These are phyloP conservation scores for Rhingia rostrata DNA, from an alignment of 2,888 invertebrate species.

Conservation along the genomic window DNA sequence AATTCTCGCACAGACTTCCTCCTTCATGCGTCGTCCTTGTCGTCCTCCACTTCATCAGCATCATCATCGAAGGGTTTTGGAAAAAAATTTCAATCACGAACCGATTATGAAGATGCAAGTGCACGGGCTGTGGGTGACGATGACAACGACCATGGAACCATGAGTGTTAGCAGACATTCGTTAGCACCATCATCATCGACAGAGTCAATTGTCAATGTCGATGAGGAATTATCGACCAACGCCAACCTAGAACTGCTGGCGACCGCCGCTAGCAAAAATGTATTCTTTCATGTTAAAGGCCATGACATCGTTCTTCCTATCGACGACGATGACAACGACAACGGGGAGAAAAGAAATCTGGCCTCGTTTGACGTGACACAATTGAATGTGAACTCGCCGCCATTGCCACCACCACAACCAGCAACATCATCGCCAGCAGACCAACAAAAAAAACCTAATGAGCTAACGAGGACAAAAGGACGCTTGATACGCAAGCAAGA, in stretches of 20 bases:
- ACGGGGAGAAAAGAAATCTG: conserved; percentile 24
- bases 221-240: conserved; percentile 56
- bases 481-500: conserved; percentile 39
- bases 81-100: conserved; percentile 66
- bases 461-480: conserved; percentile 36
- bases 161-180: conserved; percentile 44
- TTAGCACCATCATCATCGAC: conserved; percentile 47
- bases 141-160: conserved; percentile 1
- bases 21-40: conserved; percentile 18
- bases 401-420: conserved; percentile 7
- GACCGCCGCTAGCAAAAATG: conserved; percentile 25
- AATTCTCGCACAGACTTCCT: conserved; percentile 49
- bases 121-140: not conserved
- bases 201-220: conserved; percentile 66
- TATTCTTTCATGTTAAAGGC: conserved; percentile 43
- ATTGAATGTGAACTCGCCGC: conserved; percentile 48
- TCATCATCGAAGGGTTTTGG: conserved; percentile 25
- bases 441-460: conserved; percentile 57
- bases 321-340: conserved; percentile 6
- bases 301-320: conserved; percentile 53
- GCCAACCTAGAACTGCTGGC: conserved; percentile 17
- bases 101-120: conserved; percentile 68
- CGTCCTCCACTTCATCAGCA: not conserved
- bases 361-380: conserved; percentile 52
- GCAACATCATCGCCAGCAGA: conserved; percentile 25